Evolutionary conservation across 2,797 vertebrate species (phyloP).

Genomic region (Sebastiscus tertius): DNA sequence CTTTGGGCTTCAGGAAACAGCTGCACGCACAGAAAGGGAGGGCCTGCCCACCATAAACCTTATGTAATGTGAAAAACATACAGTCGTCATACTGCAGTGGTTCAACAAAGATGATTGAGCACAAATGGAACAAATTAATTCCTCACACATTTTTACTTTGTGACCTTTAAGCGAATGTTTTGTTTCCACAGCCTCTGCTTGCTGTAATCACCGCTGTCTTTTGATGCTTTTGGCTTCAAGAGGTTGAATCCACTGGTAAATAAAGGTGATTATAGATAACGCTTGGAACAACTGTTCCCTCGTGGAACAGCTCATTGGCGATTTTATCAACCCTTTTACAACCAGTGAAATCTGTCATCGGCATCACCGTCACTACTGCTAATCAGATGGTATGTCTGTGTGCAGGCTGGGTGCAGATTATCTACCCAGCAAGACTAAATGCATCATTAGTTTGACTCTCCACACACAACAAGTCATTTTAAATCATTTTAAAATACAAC

Average conservation of each 20-base stretch:
- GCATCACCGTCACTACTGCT: background rate
- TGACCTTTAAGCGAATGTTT: conserved; percentile 36
- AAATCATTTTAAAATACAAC: conserved; percentile 1
- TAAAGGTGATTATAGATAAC: background rate
- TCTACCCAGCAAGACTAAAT: background rate
- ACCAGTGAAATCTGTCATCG: background rate
- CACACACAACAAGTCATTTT: background rate
- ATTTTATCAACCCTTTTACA: conserved; percentile 8
- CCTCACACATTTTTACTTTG: conserved; percentile 13
- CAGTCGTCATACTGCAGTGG: background rate
- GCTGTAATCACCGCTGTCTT: conserved; percentile 30
- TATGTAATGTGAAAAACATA: background rate
- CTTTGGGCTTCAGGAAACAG: background rate
- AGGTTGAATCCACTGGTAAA: background rate
- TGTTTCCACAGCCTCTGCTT: conserved; percentile 1
- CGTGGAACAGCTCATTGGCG: conserved; percentile 11
- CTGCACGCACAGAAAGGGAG: background rate
- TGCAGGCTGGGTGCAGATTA: background rate
- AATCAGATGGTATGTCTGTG: background rate
- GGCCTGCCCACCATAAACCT: background rate
- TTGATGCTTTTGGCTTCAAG: background rate
- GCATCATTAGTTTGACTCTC: background rate
- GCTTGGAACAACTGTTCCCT: conserved; percentile 11
- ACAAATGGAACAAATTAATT: conserved; percentile 16
- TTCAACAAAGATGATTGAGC: background rate